Percentiles rank a stretch among this genome's conserved stretches.
Evolutionary conservation across 2,888 invertebrate species (phyloP).

Genomic region (Acanthosepion esculentum): DNA sequence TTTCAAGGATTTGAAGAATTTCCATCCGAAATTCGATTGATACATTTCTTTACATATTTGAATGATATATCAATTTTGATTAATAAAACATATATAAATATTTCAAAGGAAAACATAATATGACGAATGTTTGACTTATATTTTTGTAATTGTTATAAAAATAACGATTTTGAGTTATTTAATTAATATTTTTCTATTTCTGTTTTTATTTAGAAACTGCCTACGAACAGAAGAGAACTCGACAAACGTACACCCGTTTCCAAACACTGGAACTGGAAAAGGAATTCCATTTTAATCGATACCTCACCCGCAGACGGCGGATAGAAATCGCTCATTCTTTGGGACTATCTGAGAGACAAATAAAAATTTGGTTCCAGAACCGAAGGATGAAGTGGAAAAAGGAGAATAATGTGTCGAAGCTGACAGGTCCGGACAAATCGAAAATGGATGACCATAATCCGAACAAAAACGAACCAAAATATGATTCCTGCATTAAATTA

Average conservation of each 20-base stretch:
- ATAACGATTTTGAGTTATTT: not conserved
- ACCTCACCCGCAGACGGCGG: conserved; percentile 94
- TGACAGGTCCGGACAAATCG: conserved; percentile 45
- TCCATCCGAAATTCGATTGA: too few relatives aligned
- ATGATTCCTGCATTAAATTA: conserved; percentile 41
- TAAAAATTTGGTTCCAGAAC: conserved; percentile 84
- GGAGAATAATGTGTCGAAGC: conserved; percentile 77
- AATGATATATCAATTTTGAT: too few relatives aligned
- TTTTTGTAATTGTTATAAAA: not conserved
- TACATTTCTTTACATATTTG: too few relatives aligned
- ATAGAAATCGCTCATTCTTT: conserved; percentile 98
- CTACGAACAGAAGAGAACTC: conserved; percentile 91
- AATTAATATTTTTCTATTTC: not conserved
- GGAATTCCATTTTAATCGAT: conserved; percentile 98
- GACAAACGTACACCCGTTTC: conserved; percentile 97
- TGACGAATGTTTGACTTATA: not conserved
- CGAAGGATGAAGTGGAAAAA: conserved; percentile 99
- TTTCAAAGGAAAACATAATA: too few relatives aligned
- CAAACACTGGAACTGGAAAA: conserved; percentile 98
- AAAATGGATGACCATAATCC: conserved; percentile 43
- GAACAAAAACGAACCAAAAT: conserved; percentile 43
- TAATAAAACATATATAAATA: too few relatives aligned
- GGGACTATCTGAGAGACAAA: conserved; percentile 96
- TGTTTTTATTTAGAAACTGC: conserved; percentile 49
- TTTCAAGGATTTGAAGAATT: too few relatives aligned